A percentile compares a stretch with the other conserved stretches of the same genome.
Evolutionary conservation across 2,113 vertebrate genomes (phyloP).

Genomic region (Nothoprocta perdicaria): DNA sequence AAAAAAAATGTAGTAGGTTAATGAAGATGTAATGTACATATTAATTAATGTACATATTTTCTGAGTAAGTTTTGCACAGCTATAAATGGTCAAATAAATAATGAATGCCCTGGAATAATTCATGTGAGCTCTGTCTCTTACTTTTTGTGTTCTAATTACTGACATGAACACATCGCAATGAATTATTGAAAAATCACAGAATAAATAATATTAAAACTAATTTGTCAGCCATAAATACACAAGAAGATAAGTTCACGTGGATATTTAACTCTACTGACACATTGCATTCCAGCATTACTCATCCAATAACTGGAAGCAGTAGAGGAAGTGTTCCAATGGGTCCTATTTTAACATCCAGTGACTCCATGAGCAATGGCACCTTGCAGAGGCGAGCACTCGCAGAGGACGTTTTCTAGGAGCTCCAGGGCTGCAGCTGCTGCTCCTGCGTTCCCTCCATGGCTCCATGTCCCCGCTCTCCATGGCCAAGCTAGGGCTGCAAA

Average conservation of each 20-base stretch:
- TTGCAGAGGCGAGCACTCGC: no score
- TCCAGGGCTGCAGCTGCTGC: no score
- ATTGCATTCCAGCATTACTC: neutral
- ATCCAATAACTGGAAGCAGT: neutral
- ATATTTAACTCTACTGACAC: neutral
- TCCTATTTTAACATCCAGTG: no score
- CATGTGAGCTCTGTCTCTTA: slow-evolving; percentile 38
- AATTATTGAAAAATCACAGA: slow-evolving; percentile 61
- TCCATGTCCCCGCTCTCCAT: no score
- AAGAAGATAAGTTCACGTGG: slow-evolving; percentile 51
- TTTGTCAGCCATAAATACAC: slow-evolving; percentile 17
- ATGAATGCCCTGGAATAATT: slow-evolving; percentile 60
- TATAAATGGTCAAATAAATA: slow-evolving; percentile 68
- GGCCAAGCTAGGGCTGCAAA: no score
- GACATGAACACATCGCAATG: slow-evolving; percentile 7
- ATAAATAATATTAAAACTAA: slow-evolving; percentile 69
- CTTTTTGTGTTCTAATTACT: slow-evolving; percentile 62
- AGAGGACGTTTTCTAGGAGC: no score
- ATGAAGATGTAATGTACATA: slow-evolving; percentile 36
- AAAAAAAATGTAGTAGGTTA: neutral
- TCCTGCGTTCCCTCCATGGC: no score
- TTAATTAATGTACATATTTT: slow-evolving; percentile 55
- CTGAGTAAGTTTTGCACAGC: slow-evolving; percentile 51
- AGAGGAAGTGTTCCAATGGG: neutral
- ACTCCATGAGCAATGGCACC: no score